Base-by-base conservation (phyloP, 2,888 invertebrate genomes). In the Mayetiola destructor region DNA sequence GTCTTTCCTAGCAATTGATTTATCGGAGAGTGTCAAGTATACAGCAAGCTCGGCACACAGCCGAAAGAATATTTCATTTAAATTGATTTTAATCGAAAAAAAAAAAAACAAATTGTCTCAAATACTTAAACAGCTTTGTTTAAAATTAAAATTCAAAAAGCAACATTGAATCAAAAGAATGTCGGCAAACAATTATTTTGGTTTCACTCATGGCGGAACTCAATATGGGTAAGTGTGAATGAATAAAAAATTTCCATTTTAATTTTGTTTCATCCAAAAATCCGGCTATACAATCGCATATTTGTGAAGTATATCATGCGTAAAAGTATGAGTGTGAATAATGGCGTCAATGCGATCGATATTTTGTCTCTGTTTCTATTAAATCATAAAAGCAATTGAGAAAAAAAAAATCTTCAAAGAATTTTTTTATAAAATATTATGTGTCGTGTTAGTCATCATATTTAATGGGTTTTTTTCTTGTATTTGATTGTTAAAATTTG, bases 151-250 rank as follows among this genome's bases (percentile, higher is more conserved):
- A 14, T 23, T 21, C 14, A 21, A 3, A 42, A 32, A 8, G 32
- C 32, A 6, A 42, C 2, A 48, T 3, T 48, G 4, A n/a, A 27
- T n/a, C 29, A 6, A 16, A 27, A 62, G 59, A 62, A 84, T 88
- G 88, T 87, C 88, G 75, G 83, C 89, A 75, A 91, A 91, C 79
- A 92, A 92, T 80, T 92, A 91, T 80, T 90, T 90, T 75, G 90
- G 90, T 71, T 92, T 92, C 80, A 88, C 89, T 69, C 90, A 91
- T 74, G 88, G 89, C 69, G 89, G 90, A 73, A 88, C 90, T 69
- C 91, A 91, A 79, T 90, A 90, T 73, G 87, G 86, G 86, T 88
- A 77, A 80, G 83, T 76, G 64, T 62, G n/a, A n/a, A n/a, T n/a
- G n/a, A n/a, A n/a, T n/a, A n/a, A n/a, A 62, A 60, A 63, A 62